phyloP scores from a whole-genome alignment of 30 jellyfish, hydroid and myxozoan genomes.

The Pelagia noctiluca region DNA sequence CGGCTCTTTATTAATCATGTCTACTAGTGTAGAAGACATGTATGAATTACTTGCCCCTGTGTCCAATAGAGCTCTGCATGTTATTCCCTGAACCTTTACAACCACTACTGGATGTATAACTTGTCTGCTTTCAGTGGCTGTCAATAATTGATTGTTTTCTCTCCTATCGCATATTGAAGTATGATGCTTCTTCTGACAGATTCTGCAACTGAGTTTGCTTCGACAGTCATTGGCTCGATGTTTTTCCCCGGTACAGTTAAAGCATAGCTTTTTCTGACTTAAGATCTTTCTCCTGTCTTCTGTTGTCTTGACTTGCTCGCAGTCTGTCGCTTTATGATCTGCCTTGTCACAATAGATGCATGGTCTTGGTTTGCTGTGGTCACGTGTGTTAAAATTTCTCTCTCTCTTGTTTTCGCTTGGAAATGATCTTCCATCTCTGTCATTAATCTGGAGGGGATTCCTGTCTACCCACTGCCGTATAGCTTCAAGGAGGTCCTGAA shows the following conservation, averaged over 20 bases:
- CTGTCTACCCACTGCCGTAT: slow-evolving; percentile 53
- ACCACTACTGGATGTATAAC: slow-evolving; percentile 35
- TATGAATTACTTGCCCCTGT: slow-evolving; percentile 46
- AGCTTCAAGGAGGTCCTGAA: slow-evolving; percentile 59
- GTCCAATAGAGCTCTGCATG: slow-evolving; percentile 63
- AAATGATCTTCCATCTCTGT: slow-evolving; percentile 2
- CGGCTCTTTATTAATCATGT: slow-evolving; percentile 29
- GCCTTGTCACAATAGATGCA: slow-evolving; percentile 46
- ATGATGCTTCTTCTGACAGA: slow-evolving; percentile 68
- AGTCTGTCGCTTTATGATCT: slow-evolving; percentile 56
- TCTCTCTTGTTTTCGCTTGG: slow-evolving; percentile 23
- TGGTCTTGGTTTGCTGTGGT: neutral
- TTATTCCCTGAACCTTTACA: slow-evolving; percentile 33
- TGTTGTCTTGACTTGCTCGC: slow-evolving; percentile 26
- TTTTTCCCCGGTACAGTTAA: slow-evolving; percentile 54
- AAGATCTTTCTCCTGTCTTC: slow-evolving; percentile 31
- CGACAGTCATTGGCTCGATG: slow-evolving; percentile 65
- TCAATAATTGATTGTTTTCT: slow-evolving; percentile 10
- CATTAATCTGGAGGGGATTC: slow-evolving; percentile 43
- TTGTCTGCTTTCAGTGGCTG: slow-evolving; percentile 17
- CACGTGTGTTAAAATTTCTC: slow-evolving; percentile 25
- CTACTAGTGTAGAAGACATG: slow-evolving; percentile 45
- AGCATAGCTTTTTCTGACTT: slow-evolving; percentile 42
- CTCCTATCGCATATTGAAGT: slow-evolving; percentile 67
- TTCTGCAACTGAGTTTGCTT: slow-evolving; percentile 41